These are phyloP conservation scores for Tyrannus savana DNA, from an alignment of 2,113 vertebrate genomes.

Conservation along the genomic window DNA sequence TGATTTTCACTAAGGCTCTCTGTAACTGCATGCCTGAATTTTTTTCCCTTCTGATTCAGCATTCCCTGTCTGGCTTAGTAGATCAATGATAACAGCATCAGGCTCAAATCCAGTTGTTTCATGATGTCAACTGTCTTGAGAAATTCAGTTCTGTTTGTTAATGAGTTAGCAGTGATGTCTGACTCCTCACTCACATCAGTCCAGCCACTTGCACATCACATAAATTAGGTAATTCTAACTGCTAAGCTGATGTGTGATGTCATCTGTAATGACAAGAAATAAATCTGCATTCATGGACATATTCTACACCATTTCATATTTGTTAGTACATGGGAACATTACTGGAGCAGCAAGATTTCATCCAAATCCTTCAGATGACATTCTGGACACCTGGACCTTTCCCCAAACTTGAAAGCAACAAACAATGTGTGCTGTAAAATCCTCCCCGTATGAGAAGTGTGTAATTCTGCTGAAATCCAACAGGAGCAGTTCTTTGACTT, in stretches of 20 bases:
- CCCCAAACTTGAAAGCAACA: neutral
- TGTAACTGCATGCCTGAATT: neutral
- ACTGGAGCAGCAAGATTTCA: neutral
- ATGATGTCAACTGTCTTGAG: neutral
- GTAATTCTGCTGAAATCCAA: neutral
- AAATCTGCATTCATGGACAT: neutral
- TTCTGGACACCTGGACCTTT: neutral
- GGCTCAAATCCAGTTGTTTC: neutral
- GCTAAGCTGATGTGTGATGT: neutral
- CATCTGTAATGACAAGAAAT: neutral
- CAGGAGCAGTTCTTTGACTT: neutral
- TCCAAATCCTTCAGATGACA: neutral
- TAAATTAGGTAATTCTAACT: neutral
- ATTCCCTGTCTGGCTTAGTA: neutral
- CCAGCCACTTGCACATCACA: neutral
- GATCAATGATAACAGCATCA: constrained; percentile 21
- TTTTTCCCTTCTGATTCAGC: neutral
- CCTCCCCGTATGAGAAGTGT: rapidly evolving
- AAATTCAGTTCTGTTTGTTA: constrained; percentile 17
- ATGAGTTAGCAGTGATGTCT: neutral
- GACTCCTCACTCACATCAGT: neutral
- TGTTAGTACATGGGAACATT: rapidly evolving
- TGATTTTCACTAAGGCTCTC: neutral
- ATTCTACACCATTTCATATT: neutral
- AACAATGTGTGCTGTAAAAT: neutral